Evolutionary conservation across 2,113 vertebrate genomes (phyloP).

Genomic region (Elephas maximus): DNA sequence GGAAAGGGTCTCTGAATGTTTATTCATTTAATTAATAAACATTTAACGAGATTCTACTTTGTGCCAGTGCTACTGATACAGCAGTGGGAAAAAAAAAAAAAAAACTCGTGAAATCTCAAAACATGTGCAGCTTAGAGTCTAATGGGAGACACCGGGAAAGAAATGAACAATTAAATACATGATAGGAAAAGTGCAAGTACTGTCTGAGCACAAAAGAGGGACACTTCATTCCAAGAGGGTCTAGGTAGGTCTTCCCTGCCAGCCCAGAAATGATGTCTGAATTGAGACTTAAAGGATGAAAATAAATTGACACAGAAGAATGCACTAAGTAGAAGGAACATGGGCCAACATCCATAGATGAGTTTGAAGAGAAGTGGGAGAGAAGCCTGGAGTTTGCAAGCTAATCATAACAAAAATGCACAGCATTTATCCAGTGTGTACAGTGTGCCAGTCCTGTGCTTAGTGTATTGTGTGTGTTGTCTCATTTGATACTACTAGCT

Average conservation of each 20-base stretch:
- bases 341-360: neutral
- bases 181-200: neutral
- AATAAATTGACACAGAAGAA: neutral
- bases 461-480: neutral
- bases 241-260: neutral
- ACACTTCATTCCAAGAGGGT: neutral
- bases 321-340: neutral
- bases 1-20: neutral
- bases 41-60: conserved; percentile 34
- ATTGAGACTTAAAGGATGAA: neutral
- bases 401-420: neutral
- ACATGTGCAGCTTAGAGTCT: neutral
- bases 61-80: conserved; percentile 2
- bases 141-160: neutral
- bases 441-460: too few relatives aligned
- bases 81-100: neutral
- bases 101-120: neutral
- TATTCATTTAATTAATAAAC: conserved; percentile 27
- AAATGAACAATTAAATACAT: neutral
- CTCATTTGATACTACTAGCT: neutral
- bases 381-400: neutral
- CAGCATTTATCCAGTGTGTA: neutral
- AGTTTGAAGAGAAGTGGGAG: neutral
- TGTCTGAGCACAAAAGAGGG: neutral
- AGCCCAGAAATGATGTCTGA: neutral